A percentile compares a stretch with the other conserved stretches of the same genome.
Evolutionary conservation across 2,797 vertebrate genomes (phyloP).

Genomic region (Sebastes taczanowskii): DNA sequence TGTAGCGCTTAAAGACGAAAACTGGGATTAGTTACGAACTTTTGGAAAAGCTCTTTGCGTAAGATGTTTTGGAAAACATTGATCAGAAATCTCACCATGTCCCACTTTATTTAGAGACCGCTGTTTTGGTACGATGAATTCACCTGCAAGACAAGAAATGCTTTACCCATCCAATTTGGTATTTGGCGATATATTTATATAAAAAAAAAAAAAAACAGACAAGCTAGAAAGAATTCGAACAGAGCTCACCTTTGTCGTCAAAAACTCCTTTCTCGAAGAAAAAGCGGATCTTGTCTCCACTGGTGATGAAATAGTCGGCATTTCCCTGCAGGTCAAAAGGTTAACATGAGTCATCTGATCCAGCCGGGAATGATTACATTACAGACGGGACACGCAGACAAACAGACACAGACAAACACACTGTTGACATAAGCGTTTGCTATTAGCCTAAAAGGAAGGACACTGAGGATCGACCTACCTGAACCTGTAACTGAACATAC

Average conservation of each 20-base stretch:
- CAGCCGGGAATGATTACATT: background rate
- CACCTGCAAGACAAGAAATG: conserved; percentile 78
- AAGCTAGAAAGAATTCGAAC: background rate
- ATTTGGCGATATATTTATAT: background rate
- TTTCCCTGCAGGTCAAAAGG: conserved; percentile 82
- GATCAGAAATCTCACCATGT: conserved; percentile 84
- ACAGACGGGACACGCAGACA: background rate
- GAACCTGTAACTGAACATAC: background rate
- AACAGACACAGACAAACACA: background rate
- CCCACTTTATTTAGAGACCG: conserved; percentile 94
- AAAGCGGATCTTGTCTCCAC: conserved; percentile 95
- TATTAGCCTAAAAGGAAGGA: conserved; percentile 1
- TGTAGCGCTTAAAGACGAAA: conserved; percentile 86
- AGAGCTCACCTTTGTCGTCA: conserved; percentile 86
- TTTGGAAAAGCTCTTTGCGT: background rate
- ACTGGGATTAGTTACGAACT: background rate
- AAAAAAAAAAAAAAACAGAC: background rate
- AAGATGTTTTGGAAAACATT: background rate
- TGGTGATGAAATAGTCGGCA: conserved; percentile 94
- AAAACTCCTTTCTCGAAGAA: conserved; percentile 98
- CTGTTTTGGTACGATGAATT: conserved; percentile 88
- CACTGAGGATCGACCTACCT: background rate
- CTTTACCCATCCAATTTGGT: background rate
- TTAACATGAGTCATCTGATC: conserved; percentile 23
- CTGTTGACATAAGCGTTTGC: conserved; percentile 44